phyloP scores from a whole-genome alignment of 2,797 vertebrate species.

The Alectoris magna region DNA sequence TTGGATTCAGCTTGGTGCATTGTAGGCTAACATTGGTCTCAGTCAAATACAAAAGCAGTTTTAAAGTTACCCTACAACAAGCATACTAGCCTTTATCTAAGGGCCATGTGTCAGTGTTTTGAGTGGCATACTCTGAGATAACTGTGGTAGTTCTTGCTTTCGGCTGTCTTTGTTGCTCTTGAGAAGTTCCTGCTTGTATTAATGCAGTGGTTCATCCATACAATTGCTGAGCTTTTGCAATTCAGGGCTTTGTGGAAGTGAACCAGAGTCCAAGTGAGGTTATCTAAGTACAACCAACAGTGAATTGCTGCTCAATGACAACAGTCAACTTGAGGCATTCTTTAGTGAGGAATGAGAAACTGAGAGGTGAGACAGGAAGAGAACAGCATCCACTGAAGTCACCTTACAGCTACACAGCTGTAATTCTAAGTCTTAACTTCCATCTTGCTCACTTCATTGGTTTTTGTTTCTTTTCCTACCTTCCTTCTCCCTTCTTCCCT shows the following conservation, averaged over 20 bases:
- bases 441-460: neutral
- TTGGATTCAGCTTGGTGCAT: neutral
- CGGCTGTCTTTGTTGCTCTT: neutral
- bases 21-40: rapidly evolving
- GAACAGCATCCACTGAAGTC: neutral
- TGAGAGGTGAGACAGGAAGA: neutral
- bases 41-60: neutral
- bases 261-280: neutral
- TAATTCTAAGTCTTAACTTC: neutral
- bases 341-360: neutral
- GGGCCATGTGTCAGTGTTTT: neutral
- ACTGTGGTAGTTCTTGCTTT: neutral
- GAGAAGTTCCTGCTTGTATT: neutral
- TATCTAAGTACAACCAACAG: neutral
- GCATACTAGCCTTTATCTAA: neutral
- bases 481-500: neutral
- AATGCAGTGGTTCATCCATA: neutral
- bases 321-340: neutral
- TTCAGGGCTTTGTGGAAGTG: neutral
- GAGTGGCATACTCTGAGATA: neutral
- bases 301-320: neutral
- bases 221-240: neutral
- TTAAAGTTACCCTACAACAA: neutral
- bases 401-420: neutral
- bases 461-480: neutral